Base-by-base conservation (phyloP, 2,888 invertebrate species). In the Hanleya hanleyi region DNA sequence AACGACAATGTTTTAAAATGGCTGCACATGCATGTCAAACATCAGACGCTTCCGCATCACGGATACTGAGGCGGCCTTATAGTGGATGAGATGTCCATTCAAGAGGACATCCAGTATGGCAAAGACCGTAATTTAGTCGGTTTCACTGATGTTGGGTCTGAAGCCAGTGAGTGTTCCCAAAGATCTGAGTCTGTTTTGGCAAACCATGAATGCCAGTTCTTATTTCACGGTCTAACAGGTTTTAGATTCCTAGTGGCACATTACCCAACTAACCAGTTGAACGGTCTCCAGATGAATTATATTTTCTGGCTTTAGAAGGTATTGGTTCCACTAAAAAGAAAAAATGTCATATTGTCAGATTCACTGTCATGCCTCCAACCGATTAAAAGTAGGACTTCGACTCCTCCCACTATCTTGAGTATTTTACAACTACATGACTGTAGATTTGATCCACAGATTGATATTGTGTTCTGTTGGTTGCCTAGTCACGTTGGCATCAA, bases 71-170 rank as follows among this genome's bases (percentile, higher is more conserved):
- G 77, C 12, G 79, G 76, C 0, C 35, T 78, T 0, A 69, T 78
- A 7, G 49, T 77, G 12, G 78, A 78, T 71, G 77, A 80, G 66
- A 79, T 81, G 79, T 74, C 76, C 5, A 81, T 81, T 22, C 75
- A 81, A 47, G 71, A 71, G 33, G 76, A 81, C 57, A 29, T 78
- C n/a, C 77, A 80, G 47, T 41, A 41, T 41, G 47, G 47, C 47
- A 41, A 12, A 41, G n/a, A n/a, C 12, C 47, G 47, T 15, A 12
- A 41, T 12, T 41, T 41, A 41, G 47, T 41, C n/a, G 47, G 47
- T 41, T 41, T 41, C 47, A 41, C 47, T 41, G 47, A 41, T 41
- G 47, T 41, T 41, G 47, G 47, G 12, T 41, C 47, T 41, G 47
- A 41, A n/a, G 47, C 47, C n/a, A n/a, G 47, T n/a, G n/a, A 12